Evolutionary conservation across 2,113 vertebrate species (phyloP).

Genomic region (Tyrannus savana): DNA sequence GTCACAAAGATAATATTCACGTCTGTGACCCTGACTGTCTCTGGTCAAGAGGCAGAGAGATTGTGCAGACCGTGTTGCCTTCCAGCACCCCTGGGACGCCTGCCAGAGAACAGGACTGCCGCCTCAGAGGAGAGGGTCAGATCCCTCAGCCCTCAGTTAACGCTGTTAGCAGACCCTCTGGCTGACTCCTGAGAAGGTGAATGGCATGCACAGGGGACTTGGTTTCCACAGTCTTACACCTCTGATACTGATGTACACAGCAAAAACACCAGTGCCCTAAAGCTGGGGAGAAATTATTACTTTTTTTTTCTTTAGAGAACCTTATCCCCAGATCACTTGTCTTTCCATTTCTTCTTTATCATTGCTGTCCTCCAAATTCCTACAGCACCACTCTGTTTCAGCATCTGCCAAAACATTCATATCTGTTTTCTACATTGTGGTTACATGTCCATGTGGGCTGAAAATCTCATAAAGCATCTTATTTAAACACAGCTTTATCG

Average conservation of each 20-base stretch:
- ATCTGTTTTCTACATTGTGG: conserved; percentile 14
- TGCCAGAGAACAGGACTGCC: background rate
- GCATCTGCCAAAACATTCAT: background rate
- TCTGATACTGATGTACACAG: rapidly evolving
- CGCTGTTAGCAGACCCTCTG: background rate
- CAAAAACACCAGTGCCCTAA: background rate
- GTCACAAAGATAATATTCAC: conserved; percentile 52
- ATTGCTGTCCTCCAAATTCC: background rate
- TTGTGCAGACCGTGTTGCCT: conserved; percentile 11
- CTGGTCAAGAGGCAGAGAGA: conserved; percentile 55
- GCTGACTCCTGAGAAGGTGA: background rate
- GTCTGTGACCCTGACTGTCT: conserved; percentile 63
- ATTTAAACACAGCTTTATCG: background rate
- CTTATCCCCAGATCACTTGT: background rate
- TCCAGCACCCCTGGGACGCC: conserved; percentile 22
- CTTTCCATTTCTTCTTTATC: conserved; percentile 9
- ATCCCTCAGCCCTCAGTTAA: background rate
- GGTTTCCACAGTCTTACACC: background rate
- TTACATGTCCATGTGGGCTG: background rate
- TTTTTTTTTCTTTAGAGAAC: background rate
- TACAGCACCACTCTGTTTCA: background rate
- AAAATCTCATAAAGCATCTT: background rate
- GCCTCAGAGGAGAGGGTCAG: background rate
- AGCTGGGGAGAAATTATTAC: background rate
- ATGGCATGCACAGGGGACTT: background rate